Evolutionary conservation across 2,888 invertebrate genomes (phyloP).

Genomic region (Uloborus plumipes): DNA sequence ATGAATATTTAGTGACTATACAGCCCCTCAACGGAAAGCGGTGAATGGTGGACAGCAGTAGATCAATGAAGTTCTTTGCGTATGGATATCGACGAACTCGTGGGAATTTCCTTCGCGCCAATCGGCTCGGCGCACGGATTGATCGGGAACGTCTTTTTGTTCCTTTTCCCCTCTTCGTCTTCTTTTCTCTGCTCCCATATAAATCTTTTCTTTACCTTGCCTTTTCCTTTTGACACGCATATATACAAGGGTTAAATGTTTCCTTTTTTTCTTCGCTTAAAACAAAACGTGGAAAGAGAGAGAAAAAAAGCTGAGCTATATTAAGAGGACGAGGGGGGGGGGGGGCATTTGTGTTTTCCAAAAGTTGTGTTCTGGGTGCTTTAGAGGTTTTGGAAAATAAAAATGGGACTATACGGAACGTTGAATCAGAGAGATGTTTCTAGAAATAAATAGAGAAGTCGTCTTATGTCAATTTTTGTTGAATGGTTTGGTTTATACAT

Average conservation of each 20-base stretch:
- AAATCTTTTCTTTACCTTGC: constrained; percentile 49
- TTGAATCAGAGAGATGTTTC: no score
- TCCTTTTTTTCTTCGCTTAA: constrained; percentile 13
- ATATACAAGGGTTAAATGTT: constrained; percentile 58
- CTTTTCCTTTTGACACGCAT: constrained; percentile 49
- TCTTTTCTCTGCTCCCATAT: constrained; percentile 31
- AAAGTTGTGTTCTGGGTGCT: no score
- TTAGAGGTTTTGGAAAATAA: no score
- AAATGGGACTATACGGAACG: no score
- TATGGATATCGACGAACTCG: constrained; percentile 54
- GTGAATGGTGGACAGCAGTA: constrained; percentile 27
- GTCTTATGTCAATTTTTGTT: no score
- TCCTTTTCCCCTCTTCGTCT: constrained; percentile 9
- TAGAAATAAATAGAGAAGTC: no score
- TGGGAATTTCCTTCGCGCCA: constrained; percentile 40
- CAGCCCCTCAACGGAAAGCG: neutral
- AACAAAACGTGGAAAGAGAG: constrained; percentile 21
- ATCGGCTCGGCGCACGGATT: constrained; percentile 36
- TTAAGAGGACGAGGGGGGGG: neutral
- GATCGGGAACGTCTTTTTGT: constrained; percentile 33
- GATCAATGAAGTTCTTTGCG: constrained; percentile 53
- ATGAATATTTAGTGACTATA: neutral
- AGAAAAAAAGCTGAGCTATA: constrained; percentile 18
- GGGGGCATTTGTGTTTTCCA: no score
- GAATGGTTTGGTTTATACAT: no score